phyloP scores from a whole-genome alignment of 1,140 invertebrate genomes.

The Cydia amplana region DNA sequence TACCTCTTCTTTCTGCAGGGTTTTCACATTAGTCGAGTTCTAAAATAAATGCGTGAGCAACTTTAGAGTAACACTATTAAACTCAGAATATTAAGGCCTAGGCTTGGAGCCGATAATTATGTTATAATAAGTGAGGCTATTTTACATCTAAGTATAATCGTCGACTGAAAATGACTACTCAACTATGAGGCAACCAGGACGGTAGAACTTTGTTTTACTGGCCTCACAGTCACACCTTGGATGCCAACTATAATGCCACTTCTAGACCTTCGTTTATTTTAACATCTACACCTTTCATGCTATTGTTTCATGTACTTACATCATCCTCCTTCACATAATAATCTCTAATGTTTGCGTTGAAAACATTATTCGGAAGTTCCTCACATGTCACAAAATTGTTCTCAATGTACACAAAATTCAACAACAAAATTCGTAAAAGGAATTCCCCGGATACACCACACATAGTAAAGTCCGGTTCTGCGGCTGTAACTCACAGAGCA shows the following conservation, averaged over 20 bases:
- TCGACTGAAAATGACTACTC: background rate
- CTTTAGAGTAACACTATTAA: background rate
- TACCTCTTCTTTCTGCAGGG: conserved; percentile 56
- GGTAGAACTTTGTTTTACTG: too few species aligned
- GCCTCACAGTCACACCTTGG: too few species aligned
- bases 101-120: too few species aligned
- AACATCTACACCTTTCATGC: background rate
- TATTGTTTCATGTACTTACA: conserved; percentile 18
- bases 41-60: conserved; percentile 42
- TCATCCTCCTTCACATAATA: conserved; percentile 56
- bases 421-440: conserved; percentile 31
- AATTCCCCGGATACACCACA: conserved; percentile 26
- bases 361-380: conserved; percentile 48
- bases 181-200: background rate
- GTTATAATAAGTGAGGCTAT: too few species aligned
- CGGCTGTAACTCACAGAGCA: conserved; percentile 26
- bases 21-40: conserved; percentile 57
- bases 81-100: background rate
- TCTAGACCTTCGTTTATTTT: background rate
- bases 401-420: conserved; percentile 29
- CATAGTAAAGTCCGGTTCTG: conserved; percentile 17
- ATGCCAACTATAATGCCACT: too few species aligned
- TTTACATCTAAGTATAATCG: too few species aligned
- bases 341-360: conserved; percentile 61
- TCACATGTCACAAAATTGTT: conserved; percentile 25